Base-by-base conservation (phyloP, 2,888 invertebrate species). In the Eupithecia exiguata region DNA sequence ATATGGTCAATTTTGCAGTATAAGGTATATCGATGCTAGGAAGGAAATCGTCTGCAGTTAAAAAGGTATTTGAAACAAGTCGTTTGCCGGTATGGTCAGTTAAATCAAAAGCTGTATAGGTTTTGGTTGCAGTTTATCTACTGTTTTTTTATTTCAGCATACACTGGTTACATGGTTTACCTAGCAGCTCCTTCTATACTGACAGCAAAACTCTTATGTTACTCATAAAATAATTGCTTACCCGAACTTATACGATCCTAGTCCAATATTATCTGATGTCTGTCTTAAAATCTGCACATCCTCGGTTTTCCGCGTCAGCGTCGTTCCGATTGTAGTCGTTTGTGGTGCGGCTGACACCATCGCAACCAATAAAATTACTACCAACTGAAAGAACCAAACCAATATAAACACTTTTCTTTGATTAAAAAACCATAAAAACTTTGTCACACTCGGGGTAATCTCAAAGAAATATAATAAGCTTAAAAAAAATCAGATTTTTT, bases 361-460 rank as follows among this genome's bases (percentile, higher is more conserved):
- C 58, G 91, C 92, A 75, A 94, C 84, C 76, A 94, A 83, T 76
- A 87, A 86, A 82, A 91, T 84, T 73, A 92, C 84, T 84, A 95
- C 90, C 85, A 95, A 86, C 92, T 93, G 89, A 80, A 89, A 82
- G 80, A 80, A 82, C 70, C 74, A 75, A 72, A 71, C 40, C n/a
- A 21, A 58, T 58, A 4, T 0, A 58, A 5, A 58, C 58, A 53
- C 49, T 53, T 53, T n/a, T 21, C 46, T 18, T 6, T 49, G 1
- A 14, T 58, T 25, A 62, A 16, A 58, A 58, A 58, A 58, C 18
- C 58, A 62, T 30, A 30, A 3, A n/a, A 16, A 30, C 14, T 30
- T 30, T 30, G 16, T 25, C n/a, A n/a, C n/a, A n/a, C n/a, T n/a
- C n/a, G n/a, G n/a, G n/a, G n/a, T n/a, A n/a, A n/a, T n/a, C n/a